phyloP scores from a whole-genome alignment of 2,797 vertebrate genomes.

The Pelodytes ibericus region DNA sequence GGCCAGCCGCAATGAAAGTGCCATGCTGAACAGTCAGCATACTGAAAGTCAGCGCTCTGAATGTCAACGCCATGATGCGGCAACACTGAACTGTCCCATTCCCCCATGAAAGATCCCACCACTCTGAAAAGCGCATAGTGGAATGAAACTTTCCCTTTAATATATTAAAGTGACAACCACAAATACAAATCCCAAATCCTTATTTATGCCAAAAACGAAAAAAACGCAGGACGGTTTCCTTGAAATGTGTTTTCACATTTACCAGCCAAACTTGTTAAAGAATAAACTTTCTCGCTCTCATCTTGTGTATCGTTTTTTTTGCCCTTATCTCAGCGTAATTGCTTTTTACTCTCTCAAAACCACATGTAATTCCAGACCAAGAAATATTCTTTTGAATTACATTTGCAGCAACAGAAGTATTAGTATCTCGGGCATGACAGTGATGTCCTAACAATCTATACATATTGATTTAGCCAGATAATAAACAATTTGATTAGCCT shows the following conservation, averaged over 20 bases:
- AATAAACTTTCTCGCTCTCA: constrained; percentile 43
- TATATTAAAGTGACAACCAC: neutral
- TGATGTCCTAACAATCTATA: constrained; percentile 99
- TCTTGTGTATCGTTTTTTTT: constrained; percentile 43
- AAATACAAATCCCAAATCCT: neutral
- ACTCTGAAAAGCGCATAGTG: too few relatives aligned
- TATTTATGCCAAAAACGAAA: neutral
- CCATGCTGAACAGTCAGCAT: too few relatives aligned
- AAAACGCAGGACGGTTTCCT: constrained; percentile 1
- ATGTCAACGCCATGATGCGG: too few relatives aligned
- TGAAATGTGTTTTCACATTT: neutral
- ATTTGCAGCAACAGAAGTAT: constrained; percentile 80
- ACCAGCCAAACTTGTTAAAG: constrained; percentile 46
- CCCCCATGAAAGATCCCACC: too few relatives aligned
- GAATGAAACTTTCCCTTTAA: too few relatives aligned
- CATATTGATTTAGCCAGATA: constrained; percentile 99
- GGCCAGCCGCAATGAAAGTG: too few relatives aligned
- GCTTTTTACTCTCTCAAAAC: constrained; percentile 67
- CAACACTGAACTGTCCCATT: too few relatives aligned
- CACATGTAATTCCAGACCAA: constrained; percentile 67
- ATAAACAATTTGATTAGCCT: constrained; percentile 99
- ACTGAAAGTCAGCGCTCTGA: too few relatives aligned
- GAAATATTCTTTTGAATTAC: constrained; percentile 67
- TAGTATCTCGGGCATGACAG: constrained; percentile 88
- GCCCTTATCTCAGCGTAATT: constrained; percentile 58